Evolutionary conservation across 2,888 invertebrate species (phyloP), one percentile per base, ranked within the genome.

Genomic region (Tillus elongatus): DNA sequence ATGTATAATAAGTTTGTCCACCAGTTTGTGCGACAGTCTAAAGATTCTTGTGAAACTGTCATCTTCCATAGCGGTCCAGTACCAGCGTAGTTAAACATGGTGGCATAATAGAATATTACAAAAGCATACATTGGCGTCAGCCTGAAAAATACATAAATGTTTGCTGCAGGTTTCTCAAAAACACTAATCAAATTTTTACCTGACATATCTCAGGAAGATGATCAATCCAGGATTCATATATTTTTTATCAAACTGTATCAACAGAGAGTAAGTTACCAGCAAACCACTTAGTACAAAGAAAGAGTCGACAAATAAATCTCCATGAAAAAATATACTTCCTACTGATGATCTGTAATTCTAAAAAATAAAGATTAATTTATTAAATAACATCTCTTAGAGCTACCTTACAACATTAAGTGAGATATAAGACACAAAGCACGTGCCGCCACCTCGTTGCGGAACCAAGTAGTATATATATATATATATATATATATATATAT

Each of bases 1-100:
- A 77, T 52, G 67, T 77, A 77, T 1, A 77, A 59, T 0, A 77
- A 50, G 50, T 71, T 75, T 1, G 72, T 55, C 77, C 77, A 78
- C 77, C 78, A 77, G 52, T 73, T 75, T 37, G 68, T 61, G 19
- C 67, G 60, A 46, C 79, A 79, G 11, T 67, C 64, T 1, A 55
- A 61, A 0, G 68, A 67, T 40, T 78, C 75, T 1, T 51, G 58
- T 0, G 64, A 63, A 8, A 73, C 60, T 1, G 69, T 61, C 2
- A 67, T 52, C 47, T 69, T 67, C 77, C 77, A 78, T n/a, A 77
- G 52, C 0, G 78, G 78, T 0, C 78, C 78, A 1, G 69, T 64
- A 0, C 76, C 77, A 0, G 69, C 68, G 56, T 71, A 66, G 1
- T 72, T 70, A 31, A 67, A 69, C 15, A 75, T 58, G 0, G 74